Conservation (phyloP, 2,113 vertebrate species). For the Delphinus delphis region DNA sequence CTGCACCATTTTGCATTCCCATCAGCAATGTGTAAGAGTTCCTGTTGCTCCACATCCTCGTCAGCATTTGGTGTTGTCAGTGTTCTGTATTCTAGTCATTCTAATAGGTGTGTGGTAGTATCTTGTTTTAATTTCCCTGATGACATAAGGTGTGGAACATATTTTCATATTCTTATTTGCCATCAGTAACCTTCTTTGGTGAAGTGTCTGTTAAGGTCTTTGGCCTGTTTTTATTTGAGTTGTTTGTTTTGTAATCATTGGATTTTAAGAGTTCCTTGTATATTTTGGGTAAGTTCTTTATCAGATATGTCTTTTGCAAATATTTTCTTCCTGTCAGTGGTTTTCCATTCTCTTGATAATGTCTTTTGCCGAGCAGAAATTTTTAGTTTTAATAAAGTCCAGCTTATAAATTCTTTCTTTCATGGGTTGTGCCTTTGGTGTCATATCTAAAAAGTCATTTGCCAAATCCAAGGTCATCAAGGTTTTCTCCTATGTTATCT, state of each 20-base stretch:
- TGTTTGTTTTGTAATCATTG: not conserved
- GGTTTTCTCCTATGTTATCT: not conserved
- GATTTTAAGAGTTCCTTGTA: not conserved
- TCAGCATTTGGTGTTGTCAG: too few species aligned
- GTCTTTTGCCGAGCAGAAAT: not conserved
- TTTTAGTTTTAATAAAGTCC: not conserved
- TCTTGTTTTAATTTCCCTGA: too few species aligned
- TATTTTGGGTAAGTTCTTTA: not conserved
- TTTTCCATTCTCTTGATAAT: not conserved
- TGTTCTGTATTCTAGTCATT: too few species aligned
- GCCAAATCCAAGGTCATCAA: not conserved
- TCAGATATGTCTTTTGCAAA: not conserved
- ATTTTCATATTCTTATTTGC: too few species aligned
- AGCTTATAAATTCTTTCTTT: not conserved
- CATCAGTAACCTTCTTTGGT: not conserved
- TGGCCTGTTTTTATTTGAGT: not conserved
- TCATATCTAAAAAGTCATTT: not conserved
- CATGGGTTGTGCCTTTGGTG: not conserved
- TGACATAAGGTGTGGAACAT: too few species aligned
- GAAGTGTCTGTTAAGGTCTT: not conserved
- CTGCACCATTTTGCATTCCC: too few species aligned
- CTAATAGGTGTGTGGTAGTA: too few species aligned
- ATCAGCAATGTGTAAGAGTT: too few species aligned
- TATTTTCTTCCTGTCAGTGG: not conserved
- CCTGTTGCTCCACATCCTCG: too few species aligned